Percentiles rank a stretch among this genome's conserved stretches.
phyloP scores from a whole-genome alignment of 2,888 invertebrate species.

The Drosophila ustulata region DNA sequence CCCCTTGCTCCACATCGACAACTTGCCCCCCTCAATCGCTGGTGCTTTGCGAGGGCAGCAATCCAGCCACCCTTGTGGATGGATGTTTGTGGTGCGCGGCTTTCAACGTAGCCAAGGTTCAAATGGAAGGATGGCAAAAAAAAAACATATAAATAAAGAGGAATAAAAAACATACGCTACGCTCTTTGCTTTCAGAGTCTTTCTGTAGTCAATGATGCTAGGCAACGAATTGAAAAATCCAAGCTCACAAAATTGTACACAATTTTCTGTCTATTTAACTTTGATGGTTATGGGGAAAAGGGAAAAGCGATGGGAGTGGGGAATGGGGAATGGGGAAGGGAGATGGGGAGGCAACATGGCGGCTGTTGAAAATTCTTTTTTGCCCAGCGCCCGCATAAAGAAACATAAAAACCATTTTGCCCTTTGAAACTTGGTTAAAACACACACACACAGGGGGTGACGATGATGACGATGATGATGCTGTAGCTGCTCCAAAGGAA shows the following conservation, averaged over 20 bases:
- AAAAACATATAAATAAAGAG: conserved; percentile 10
- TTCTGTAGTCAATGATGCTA: conserved; percentile 77
- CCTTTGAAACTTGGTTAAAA: conserved; percentile 67
- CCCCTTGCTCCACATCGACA: conserved; percentile 1
- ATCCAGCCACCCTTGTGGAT: conserved; percentile 29
- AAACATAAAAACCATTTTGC: conserved; percentile 79
- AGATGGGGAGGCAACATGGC: conserved; percentile 37
- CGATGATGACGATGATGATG: conserved; percentile 15
- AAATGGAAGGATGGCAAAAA: conserved; percentile 15
- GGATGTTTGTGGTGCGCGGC: conserved; percentile 36
- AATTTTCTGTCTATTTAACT: conserved; percentile 83
- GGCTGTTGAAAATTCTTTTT: conserved; percentile 63
- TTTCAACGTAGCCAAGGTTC: conserved; percentile 41
- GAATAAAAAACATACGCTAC: conserved; percentile 37
- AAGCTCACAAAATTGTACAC: conserved; percentile 79
- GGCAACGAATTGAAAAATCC: conserved; percentile 80
- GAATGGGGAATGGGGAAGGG: neutral
- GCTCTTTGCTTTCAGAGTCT: conserved; percentile 54
- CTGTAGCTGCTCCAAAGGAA: conserved; percentile 40
- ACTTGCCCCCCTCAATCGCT: neutral
- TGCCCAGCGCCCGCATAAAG: conserved; percentile 72
- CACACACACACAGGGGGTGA: conserved; percentile 33
- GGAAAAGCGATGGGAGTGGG: neutral
- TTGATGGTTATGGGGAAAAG: conserved; percentile 58
- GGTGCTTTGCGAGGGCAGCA: neutral